These are phyloP conservation scores for Tortricodes alternella DNA, from an alignment of 2,888 invertebrate species.

Conservation along the genomic window DNA sequence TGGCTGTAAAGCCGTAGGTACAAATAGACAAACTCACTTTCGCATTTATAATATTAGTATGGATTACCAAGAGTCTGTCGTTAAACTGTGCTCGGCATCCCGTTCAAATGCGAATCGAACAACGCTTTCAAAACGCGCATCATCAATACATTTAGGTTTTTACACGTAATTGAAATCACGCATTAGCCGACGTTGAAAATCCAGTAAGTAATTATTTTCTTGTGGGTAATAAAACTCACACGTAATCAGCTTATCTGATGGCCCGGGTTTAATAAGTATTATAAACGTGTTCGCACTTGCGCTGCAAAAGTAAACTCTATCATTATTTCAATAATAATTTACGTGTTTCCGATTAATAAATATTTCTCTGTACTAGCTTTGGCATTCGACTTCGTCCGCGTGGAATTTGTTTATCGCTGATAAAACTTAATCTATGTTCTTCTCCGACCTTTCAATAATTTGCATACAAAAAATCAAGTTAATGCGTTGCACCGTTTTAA, in stretches of 20 bases:
- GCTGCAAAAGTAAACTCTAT: conserved; percentile 1
- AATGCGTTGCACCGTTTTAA: no score
- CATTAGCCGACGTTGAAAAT: conserved; percentile 40
- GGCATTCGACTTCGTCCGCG: no score
- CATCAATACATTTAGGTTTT: conserved; percentile 36
- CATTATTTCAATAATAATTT: conserved; percentile 24
- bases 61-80: no score
- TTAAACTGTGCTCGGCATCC: background rate
- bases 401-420: no score
- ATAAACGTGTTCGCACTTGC: conserved; percentile 28
- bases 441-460: no score
- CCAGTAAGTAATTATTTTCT: conserved; percentile 58
- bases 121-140: background rate
- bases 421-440: no score
- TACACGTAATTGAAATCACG: conserved; percentile 73
- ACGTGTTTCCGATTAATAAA: no score
- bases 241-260: conserved; percentile 54
- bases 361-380: no score
- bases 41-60: no score
- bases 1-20: no score
- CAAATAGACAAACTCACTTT: no score
- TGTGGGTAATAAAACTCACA: conserved; percentile 48
- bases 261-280: conserved; percentile 34
- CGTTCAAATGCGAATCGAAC: background rate
- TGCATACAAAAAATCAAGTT: no score